phyloP scores from a whole-genome alignment of 2,797 vertebrate genomes.

The Cyclopterus lumpus region DNA sequence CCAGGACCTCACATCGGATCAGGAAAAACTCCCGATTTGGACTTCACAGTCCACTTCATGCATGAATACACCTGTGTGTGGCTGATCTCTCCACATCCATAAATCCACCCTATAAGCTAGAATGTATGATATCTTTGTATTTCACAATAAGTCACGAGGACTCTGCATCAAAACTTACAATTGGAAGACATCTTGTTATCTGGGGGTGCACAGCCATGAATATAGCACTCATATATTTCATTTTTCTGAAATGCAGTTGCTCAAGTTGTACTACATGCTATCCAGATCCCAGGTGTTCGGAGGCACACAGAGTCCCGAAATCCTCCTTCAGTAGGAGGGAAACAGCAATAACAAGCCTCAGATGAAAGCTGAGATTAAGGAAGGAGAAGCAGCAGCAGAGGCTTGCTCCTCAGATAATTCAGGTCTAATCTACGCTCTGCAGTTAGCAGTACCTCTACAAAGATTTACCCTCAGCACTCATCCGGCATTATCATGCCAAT shows the following conservation, averaged over 20 bases:
- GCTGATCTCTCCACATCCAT: background rate
- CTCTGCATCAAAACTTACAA: background rate
- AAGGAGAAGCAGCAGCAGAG: conserved; percentile 59
- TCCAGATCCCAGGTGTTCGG: conserved; percentile 53
- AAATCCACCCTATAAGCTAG: conserved; percentile 18
- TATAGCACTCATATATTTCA: background rate
- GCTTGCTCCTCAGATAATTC: conserved; percentile 72
- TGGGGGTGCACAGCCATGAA: background rate
- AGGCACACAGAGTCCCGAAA: conserved; percentile 53
- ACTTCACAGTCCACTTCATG: background rate
- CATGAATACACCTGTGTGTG: background rate
- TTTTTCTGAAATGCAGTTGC: background rate
- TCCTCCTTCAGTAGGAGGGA: conserved; percentile 57
- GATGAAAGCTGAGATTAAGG: conserved; percentile 79
- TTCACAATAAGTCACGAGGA: background rate
- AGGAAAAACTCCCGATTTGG: too few relatives aligned
- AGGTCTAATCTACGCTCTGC: conserved; percentile 79
- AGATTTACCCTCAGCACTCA: conserved; percentile 70
- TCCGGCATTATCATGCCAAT: conserved; percentile 47
- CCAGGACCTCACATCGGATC: too few relatives aligned
- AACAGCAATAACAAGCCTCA: conserved; percentile 74
- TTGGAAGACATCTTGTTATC: conserved; percentile 13
- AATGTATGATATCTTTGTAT: background rate
- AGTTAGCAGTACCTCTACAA: conserved; percentile 56
- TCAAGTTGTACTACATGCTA: conserved; percentile 38